phyloP scores from a whole-genome alignment of 2,113 vertebrate species.

The Hypomesus transpacificus region DNA sequence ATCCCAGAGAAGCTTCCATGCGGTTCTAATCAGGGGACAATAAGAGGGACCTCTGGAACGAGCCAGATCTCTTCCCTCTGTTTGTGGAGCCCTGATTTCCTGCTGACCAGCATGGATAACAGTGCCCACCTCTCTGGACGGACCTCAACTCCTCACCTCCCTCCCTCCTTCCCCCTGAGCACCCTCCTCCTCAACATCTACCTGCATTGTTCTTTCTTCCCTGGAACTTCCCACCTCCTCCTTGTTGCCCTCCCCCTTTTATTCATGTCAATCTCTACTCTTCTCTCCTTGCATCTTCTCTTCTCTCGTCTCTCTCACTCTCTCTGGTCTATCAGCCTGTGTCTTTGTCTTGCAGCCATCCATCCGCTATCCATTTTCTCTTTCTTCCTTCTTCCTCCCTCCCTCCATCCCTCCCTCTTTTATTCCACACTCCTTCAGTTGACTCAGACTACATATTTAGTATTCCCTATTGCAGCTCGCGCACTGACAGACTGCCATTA shows the following conservation, averaged over 20 bases:
- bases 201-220: too few species aligned
- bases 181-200: too few species aligned
- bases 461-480: not conserved
- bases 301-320: too few species aligned
- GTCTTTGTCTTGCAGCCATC: not conserved
- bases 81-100: not conserved
- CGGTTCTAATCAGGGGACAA: slow-evolving; percentile 26
- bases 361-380: not conserved
- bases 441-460: not conserved
- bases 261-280: not conserved
- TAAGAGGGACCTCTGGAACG: slow-evolving; percentile 12
- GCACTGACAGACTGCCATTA: not conserved
- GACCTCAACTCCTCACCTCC: not conserved
- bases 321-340: not conserved
- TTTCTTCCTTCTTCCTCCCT: not conserved
- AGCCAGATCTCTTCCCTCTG: slow-evolving; percentile 1
- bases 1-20: slow-evolving; percentile 4
- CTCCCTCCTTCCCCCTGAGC: not conserved
- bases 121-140: not conserved
- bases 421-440: not conserved
- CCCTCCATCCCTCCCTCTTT: not conserved
- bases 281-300: not conserved
- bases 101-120: slow-evolving; percentile 2
- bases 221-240: too few species aligned
- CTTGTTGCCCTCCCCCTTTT: not conserved